Conservation (phyloP, 2,888 invertebrate species). For the Parnassius mnemosyne region DNA sequence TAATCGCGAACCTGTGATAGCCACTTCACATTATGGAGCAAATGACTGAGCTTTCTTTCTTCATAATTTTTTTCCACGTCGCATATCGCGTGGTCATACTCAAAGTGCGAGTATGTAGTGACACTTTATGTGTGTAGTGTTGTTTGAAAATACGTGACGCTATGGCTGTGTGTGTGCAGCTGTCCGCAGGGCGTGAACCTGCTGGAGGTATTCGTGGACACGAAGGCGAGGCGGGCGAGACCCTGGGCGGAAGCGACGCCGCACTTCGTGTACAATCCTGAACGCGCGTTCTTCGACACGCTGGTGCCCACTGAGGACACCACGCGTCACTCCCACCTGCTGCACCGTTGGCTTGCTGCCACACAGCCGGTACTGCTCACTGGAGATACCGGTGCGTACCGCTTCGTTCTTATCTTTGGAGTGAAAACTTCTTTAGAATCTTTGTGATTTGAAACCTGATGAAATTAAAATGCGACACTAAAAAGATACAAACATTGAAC, state of each 20-base stretch:
- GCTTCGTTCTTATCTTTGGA: not conserved
- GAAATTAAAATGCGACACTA: no score
- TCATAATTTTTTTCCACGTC: no score
- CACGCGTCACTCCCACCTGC: conserved; percentile 90
- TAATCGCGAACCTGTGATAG: no score
- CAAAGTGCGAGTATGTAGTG: no score
- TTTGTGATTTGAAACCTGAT: no score
- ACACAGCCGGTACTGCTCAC: conserved; percentile 91
- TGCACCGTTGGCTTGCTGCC: conserved; percentile 86
- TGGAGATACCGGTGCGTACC: conserved; percentile 87
- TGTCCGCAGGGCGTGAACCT: conserved; percentile 84
- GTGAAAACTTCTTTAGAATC: no score
- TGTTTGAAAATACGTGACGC: no score
- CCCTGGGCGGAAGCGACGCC: conserved; percentile 90
- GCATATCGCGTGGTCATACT: no score
- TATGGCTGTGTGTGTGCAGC: conserved; percentile 56
- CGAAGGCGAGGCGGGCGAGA: conserved; percentile 85
- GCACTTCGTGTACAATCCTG: conserved; percentile 84
- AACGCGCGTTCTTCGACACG: conserved; percentile 91
- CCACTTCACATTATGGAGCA: no score
- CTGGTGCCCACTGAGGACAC: conserved; percentile 96
- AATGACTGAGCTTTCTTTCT: no score
- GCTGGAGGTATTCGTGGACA: conserved; percentile 89
- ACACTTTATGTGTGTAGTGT: no score
- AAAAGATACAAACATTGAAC: no score